Conservation (phyloP, 2,797 vertebrate genomes). For the Carduelis carduelis region DNA sequence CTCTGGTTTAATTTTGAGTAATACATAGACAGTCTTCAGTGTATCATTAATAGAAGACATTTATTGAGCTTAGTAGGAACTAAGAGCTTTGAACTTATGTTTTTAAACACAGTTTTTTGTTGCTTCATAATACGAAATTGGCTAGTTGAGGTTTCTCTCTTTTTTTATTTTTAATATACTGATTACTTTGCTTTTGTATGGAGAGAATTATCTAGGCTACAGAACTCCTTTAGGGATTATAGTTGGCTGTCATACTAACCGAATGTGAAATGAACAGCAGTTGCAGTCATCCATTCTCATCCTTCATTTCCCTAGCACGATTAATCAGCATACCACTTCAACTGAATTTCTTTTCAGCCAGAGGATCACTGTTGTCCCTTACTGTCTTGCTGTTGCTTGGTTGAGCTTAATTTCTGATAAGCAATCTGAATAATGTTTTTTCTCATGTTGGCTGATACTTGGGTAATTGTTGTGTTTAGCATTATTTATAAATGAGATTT, state of each 20-base stretch:
- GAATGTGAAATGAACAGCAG: neutral
- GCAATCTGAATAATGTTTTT: neutral
- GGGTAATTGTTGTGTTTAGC: neutral
- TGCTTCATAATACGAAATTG: neutral
- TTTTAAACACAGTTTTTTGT: neutral
- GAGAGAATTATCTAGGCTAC: neutral
- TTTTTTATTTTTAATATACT: neutral
- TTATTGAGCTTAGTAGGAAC: neutral
- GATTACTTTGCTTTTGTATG: neutral
- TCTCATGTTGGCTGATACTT: neutral
- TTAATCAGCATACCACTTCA: neutral
- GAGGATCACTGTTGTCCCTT: neutral
- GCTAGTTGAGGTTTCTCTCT: neutral
- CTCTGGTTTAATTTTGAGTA: neutral
- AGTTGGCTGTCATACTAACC: neutral
- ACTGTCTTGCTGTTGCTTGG: neutral
- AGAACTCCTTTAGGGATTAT: neutral
- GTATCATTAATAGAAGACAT: neutral
- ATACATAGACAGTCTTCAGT: neutral
- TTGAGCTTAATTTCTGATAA: neutral
- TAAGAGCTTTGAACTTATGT: neutral
- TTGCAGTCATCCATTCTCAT: neutral
- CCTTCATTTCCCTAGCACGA: neutral
- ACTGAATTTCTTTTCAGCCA: neutral
- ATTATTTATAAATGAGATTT: neutral